Conservation (phyloP, 2,888 invertebrate genomes). For the Pterostichus madidus region DNA sequence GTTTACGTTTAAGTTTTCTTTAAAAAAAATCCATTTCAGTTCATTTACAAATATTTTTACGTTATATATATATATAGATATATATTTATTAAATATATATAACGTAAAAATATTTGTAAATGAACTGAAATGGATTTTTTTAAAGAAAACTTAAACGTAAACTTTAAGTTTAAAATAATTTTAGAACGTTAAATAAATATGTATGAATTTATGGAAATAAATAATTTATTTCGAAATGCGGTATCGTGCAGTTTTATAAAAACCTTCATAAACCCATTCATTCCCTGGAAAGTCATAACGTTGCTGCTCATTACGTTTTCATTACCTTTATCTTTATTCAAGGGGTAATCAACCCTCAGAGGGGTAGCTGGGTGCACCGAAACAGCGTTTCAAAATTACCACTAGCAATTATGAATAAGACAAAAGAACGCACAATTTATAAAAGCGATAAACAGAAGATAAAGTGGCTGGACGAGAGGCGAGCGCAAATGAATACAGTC, state of each 20-base stretch:
- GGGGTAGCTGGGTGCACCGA: not conserved
- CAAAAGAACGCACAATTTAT: constrained; percentile 62
- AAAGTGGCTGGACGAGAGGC: constrained; percentile 37
- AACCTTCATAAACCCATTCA: constrained; percentile 25
- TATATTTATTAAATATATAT: no score
- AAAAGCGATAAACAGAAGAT: constrained; percentile 61
- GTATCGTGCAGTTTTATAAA: constrained; percentile 23
- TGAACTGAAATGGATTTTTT: no score
- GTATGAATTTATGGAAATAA: not conserved
- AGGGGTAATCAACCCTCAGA: constrained; percentile 4
- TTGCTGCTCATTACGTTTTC: constrained; percentile 24
- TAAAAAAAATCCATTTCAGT: no score
- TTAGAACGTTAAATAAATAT: no score
- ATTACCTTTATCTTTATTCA: constrained; percentile 53
- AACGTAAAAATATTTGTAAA: no score
- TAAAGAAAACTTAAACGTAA: no score
- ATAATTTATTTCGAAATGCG: not conserved
- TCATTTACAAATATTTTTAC: no score
- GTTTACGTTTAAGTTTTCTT: no score
- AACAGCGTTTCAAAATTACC: constrained; percentile 51
- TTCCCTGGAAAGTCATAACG: constrained; percentile 34
- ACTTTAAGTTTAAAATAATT: no score
- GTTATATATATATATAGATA: no score
- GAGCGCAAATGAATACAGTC: constrained; percentile 48
- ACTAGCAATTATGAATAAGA: constrained; percentile 56